Percentiles rank a stretch among this genome's conserved stretches.
Evolutionary conservation across 1,140 invertebrate genomes (phyloP).

Genomic region (Eciton burchellii): DNA sequence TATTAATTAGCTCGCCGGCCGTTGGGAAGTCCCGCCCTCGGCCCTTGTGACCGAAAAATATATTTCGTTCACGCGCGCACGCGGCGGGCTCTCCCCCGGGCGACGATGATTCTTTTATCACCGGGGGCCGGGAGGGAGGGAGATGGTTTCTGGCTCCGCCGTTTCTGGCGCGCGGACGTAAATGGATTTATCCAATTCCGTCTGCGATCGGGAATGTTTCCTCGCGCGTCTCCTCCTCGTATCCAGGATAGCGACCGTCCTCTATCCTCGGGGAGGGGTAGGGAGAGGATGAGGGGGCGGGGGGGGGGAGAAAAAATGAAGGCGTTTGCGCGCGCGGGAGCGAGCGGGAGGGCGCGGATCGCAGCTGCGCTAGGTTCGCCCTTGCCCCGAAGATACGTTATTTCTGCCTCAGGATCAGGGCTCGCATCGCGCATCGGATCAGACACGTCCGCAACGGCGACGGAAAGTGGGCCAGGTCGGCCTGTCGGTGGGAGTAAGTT

Average conservation of each 20-base stretch:
- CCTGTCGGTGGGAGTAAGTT: constrained; percentile 45
- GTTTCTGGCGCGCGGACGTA: constrained; percentile 13
- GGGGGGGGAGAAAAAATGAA: not conserved
- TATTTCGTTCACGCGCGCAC: constrained; percentile 3
- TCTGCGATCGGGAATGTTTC: constrained; percentile 22
- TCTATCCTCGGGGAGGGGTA: too few species aligned
- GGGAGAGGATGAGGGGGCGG: too few species aligned
- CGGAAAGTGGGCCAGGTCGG: constrained; percentile 59
- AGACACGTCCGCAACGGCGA: constrained; percentile 29
- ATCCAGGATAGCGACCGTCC: too few species aligned
- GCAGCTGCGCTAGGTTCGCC: constrained; percentile 12
- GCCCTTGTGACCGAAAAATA: not conserved
- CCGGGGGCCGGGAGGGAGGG: not conserved
- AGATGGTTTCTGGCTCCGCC: not conserved
- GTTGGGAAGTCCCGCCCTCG: not conserved
- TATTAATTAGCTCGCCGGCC: constrained; percentile 20
- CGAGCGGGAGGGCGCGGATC: not conserved
- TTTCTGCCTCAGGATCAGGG: constrained; percentile 28
- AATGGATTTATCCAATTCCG: constrained; percentile 50
- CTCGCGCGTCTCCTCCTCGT: constrained; percentile 14
- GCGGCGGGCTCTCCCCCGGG: not conserved
- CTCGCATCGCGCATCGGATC: constrained; percentile 27
- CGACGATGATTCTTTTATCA: constrained; percentile 7
- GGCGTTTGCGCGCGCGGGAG: not conserved
- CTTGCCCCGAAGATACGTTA: constrained; percentile 21